phyloP scores from a whole-genome alignment of 1,140 invertebrate genomes.

The Solenopsis invicta region DNA sequence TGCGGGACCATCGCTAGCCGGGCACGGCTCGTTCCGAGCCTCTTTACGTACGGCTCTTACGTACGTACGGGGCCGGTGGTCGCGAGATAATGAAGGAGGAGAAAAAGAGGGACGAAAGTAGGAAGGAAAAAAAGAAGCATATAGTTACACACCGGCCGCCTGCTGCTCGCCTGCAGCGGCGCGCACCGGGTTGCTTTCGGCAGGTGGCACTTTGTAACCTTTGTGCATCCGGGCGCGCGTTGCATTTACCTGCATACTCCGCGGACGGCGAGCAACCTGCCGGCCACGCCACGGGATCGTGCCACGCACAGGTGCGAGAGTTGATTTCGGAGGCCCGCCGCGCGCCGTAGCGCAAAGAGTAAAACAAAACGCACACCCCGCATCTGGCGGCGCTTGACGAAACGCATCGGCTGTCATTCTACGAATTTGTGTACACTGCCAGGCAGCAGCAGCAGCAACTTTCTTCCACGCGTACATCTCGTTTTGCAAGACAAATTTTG shows the following conservation, averaged over 20 bases:
- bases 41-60: conserved; percentile 11
- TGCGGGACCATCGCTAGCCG: conserved; percentile 2
- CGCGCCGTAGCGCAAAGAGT: conserved; percentile 57
- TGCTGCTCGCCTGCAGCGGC: conserved; percentile 70
- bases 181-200: conserved; percentile 68
- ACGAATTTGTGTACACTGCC: background rate
- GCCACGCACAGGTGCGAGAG: conserved; percentile 66
- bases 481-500: background rate
- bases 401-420: conserved; percentile 1
- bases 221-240: conserved; percentile 72
- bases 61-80: conserved; percentile 29
- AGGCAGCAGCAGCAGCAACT: background rate
- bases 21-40: background rate
- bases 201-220: conserved; percentile 76
- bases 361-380: background rate
- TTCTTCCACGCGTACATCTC: background rate
- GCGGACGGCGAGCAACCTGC: conserved; percentile 36
- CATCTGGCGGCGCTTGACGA: conserved; percentile 44
- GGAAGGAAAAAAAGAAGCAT: conserved; percentile 63
- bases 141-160: conserved; percentile 70
- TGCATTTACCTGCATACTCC: conserved; percentile 70
- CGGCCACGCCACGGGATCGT: conserved; percentile 48
- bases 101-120: conserved; percentile 65
- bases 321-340: conserved; percentile 55
- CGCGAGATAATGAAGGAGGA: conserved; percentile 61